Conservation (phyloP, 2,888 invertebrate species). For the Noctua janthe region DNA sequence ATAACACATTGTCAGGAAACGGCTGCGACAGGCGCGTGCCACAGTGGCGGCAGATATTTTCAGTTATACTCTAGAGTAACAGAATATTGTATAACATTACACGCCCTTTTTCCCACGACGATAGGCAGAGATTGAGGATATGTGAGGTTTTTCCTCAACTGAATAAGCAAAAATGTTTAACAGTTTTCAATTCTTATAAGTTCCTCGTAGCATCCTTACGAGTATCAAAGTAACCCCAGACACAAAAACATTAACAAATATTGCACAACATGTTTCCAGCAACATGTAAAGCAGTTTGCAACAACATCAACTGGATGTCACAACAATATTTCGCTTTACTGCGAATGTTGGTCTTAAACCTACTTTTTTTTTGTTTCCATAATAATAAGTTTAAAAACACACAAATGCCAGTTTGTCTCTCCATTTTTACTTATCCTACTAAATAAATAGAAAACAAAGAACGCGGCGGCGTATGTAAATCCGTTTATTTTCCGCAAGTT, state of each 20-base stretch:
- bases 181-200: neutral
- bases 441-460: constrained; percentile 14
- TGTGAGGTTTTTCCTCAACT: neutral
- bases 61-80: neutral
- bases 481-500: constrained; percentile 35
- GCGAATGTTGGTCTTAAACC: neutral
- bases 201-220: neutral
- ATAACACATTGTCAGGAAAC: constrained; percentile 70
- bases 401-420: neutral
- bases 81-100: neutral
- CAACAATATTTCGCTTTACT: neutral
- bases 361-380: too few species aligned
- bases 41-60: constrained; percentile 50
- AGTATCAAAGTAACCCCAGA: neutral
- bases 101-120: neutral
- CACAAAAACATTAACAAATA: neutral
- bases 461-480: constrained; percentile 10
- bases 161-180: neutral
- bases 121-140: neutral
- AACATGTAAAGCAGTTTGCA: neutral
- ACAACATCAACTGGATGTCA: neutral
- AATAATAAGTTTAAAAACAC: neutral
- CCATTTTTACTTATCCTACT: neutral
- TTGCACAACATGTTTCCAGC: neutral
- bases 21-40: constrained; percentile 48